Evolutionary conservation across 2,113 vertebrate genomes (phyloP).

Genomic region (Pseudorectes ferrugineus): DNA sequence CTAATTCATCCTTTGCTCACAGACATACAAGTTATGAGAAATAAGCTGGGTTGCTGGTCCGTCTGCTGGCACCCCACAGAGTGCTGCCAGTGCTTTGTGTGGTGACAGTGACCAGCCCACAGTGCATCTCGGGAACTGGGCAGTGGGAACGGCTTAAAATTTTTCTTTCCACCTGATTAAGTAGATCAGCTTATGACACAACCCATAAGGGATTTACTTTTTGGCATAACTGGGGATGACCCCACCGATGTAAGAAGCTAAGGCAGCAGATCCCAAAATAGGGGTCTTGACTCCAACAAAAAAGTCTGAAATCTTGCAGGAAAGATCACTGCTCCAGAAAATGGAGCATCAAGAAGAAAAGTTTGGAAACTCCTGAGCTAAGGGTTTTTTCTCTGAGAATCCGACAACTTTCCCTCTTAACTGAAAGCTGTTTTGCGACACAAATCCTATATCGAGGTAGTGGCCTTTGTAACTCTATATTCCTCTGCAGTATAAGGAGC

Average conservation of each 20-base stretch:
- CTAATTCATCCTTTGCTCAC: background rate
- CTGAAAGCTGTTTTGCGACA: background rate
- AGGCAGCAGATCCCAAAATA: conserved; percentile 12
- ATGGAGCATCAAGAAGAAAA: background rate
- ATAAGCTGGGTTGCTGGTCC: rapidly evolving
- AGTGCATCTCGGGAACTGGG: background rate
- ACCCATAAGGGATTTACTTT: background rate
- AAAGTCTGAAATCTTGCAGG: background rate
- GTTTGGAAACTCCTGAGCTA: conserved; percentile 16
- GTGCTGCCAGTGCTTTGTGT: background rate
- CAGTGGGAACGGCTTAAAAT: background rate
- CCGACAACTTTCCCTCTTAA: background rate
- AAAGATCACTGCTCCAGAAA: background rate
- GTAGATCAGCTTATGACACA: background rate
- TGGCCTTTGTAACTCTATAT: background rate
- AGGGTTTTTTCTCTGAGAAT: background rate
- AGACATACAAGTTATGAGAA: background rate
- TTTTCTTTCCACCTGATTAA: background rate
- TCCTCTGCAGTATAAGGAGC: background rate
- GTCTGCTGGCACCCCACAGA: rapidly evolving
- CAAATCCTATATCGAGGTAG: background rate
- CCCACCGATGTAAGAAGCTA: background rate
- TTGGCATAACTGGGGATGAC: background rate
- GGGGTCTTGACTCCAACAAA: conserved; percentile 4
- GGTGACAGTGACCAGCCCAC: rapidly evolving